These are phyloP conservation scores for Drosophila helvetica DNA, from an alignment of 2,888 invertebrate species.

Conservation along the genomic window DNA sequence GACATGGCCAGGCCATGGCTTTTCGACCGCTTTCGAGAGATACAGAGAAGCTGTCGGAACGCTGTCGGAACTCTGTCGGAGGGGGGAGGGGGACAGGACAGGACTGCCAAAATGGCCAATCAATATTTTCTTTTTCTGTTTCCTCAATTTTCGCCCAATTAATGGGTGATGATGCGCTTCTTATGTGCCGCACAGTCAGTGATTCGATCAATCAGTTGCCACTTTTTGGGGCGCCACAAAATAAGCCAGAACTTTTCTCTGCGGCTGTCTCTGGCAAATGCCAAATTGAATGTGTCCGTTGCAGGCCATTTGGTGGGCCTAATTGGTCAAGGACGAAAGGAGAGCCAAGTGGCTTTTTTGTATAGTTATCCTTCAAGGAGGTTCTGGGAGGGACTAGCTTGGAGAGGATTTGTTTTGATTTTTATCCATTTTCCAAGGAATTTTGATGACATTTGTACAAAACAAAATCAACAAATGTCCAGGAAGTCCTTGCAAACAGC, in stretches of 20 bases:
- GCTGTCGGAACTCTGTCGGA: not conserved
- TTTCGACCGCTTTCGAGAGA: not conserved
- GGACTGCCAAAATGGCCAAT: constrained; percentile 28
- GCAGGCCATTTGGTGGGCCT: constrained; percentile 46
- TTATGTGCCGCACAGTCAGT: constrained; percentile 7
- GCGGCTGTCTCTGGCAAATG: constrained; percentile 14
- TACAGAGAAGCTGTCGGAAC: not conserved
- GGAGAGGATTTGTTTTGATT: not conserved
- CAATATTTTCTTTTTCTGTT: constrained; percentile 17
- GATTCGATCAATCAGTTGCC: not conserved
- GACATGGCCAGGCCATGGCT: constrained; percentile 13
- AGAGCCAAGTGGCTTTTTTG: not conserved
- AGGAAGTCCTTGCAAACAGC: too few relatives aligned
- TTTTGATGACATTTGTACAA: too few relatives aligned
- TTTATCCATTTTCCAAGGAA: not conserved
- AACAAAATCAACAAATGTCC: too few relatives aligned
- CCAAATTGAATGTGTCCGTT: constrained; percentile 68
- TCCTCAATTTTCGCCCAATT: constrained; percentile 20
- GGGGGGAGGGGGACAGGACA: not conserved
- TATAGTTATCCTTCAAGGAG: not conserved
- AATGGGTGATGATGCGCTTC: constrained; percentile 30
- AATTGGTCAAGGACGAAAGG: constrained; percentile 24
- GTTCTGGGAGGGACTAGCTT: too few relatives aligned
- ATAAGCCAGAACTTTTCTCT: constrained; percentile 55
- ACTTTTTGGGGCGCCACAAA: constrained; percentile 31